Evolutionary conservation across 2,113 vertebrate genomes (phyloP), one percentile per base, ranked within the genome.

Genomic region (Ceyx margarethae): DNA sequence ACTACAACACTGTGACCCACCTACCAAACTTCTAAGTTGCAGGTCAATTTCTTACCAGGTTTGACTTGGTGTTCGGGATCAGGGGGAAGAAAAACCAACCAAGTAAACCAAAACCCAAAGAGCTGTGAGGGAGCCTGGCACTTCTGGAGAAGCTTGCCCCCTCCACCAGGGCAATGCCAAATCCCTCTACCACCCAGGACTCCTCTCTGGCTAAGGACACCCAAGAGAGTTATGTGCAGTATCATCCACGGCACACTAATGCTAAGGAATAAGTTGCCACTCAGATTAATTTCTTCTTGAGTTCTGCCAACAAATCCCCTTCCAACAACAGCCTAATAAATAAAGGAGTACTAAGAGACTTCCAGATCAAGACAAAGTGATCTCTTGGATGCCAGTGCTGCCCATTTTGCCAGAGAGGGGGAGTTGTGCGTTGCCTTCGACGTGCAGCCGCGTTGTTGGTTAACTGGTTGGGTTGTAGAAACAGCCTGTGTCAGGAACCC

Each of bases 111-210:
- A 68, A 45, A 13, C 6, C 11, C 43, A 33, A 35, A 11, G 9
- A 61, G n/a, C 1, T 2, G 0, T 72, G 19, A 87, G 9, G 11
- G 25, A 72, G 23, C 25, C 22, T 0, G 0, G 8, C 7, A 3
- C 21, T 60, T 4, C 14, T 83, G 71, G 3, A 60, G 35, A 64
- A 75, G 43, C 37, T 42, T 57, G 25, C 11, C 7, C 73, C 45
- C 22, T 66, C 29, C 77, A 42, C 28, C 22, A 45, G 12, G 64
- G 50, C 33, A 62, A 6, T 0, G 58, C 11, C 3, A 4, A 65
- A 35, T 43, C 7, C 16, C 17, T 43, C 6, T 8, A 42, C 53
- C 29, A 66, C 11, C 25, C 51, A 33, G 20, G 5, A 31, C 8
- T 82, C 37, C 42, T 72, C 25, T 37, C 42, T 28, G 2, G 3